Evolutionary conservation across 2,888 invertebrate genomes (phyloP).

Genomic region (Thymelicus sylvestris): DNA sequence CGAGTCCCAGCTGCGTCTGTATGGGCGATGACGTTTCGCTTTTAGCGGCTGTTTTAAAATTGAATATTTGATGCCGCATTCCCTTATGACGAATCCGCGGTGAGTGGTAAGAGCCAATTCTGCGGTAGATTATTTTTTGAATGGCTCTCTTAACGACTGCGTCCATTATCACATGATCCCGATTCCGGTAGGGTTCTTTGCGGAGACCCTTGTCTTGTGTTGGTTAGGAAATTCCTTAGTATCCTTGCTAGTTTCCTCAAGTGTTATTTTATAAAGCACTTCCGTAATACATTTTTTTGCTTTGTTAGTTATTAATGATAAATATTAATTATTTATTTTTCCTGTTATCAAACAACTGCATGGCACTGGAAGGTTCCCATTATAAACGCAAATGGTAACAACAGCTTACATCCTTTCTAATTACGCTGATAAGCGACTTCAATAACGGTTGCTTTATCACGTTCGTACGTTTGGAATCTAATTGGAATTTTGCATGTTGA

Average conservation of each 20-base stretch:
- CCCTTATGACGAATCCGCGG: slow-evolving; percentile 80
- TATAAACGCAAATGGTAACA: slow-evolving; percentile 79
- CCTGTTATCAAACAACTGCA: slow-evolving; percentile 66
- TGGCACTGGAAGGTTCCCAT: slow-evolving; percentile 75
- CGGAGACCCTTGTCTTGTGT: neutral
- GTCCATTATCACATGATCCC: slow-evolving; percentile 42
- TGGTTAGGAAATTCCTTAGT: slow-evolving; percentile 16
- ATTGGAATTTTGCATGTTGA: slow-evolving; percentile 84
- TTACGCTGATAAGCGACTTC: slow-evolving; percentile 81
- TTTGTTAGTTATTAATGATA: slow-evolving; percentile 9
- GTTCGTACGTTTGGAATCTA: slow-evolving; percentile 82
- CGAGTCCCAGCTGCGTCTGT: slow-evolving; percentile 80
- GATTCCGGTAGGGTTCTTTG: slow-evolving; percentile 26
- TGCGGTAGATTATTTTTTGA: slow-evolving; percentile 76
- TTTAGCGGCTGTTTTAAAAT: slow-evolving; percentile 85
- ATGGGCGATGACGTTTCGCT: slow-evolving; percentile 83
- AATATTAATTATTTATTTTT: slow-evolving; percentile 43
- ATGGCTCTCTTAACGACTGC: slow-evolving; percentile 47
- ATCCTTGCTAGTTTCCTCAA: neutral
- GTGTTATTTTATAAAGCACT: neutral
- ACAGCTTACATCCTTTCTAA: slow-evolving; percentile 83
- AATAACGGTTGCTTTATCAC: slow-evolving; percentile 83
- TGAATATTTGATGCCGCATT: slow-evolving; percentile 84
- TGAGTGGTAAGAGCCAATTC: slow-evolving; percentile 69
- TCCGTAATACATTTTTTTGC: neutral